These are phyloP conservation scores for Gallinago solitaria DNA, from an alignment of 2,797 vertebrate genomes.

Conservation along the genomic window DNA sequence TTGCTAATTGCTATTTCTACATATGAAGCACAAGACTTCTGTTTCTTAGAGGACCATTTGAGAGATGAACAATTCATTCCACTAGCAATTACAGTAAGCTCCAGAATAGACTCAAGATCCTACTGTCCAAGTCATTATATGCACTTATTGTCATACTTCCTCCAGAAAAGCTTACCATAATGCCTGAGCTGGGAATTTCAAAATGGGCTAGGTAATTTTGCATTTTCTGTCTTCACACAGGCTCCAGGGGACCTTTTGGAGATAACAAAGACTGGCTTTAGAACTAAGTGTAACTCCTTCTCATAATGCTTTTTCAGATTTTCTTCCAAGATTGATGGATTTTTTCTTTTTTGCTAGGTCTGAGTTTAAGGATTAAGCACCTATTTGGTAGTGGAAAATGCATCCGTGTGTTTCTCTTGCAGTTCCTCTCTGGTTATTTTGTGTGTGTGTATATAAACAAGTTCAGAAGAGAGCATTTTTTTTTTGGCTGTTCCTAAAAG, in stretches of 20 bases:
- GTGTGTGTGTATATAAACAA: rapidly evolving
- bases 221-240: not conserved
- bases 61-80: not conserved
- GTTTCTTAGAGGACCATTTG: not conserved
- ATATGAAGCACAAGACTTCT: not conserved
- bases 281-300: not conserved
- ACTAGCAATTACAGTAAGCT: not conserved
- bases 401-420: not conserved
- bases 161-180: not conserved
- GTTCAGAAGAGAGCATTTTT: not conserved
- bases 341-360: not conserved
- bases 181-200: not conserved
- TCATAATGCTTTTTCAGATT: not conserved
- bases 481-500: not conserved
- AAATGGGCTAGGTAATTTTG: not conserved
- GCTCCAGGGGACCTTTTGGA: not conserved
- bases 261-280: not conserved
- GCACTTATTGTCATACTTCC: not conserved
- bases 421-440: not conserved
- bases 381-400: not conserved
- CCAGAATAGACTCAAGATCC: not conserved
- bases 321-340: not conserved
- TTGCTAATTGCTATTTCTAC: not conserved
- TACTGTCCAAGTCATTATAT: not conserved
- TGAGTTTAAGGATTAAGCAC: not conserved